Base-by-base conservation (phyloP, 2,113 vertebrate genomes). In the Suricata suricatta region DNA sequence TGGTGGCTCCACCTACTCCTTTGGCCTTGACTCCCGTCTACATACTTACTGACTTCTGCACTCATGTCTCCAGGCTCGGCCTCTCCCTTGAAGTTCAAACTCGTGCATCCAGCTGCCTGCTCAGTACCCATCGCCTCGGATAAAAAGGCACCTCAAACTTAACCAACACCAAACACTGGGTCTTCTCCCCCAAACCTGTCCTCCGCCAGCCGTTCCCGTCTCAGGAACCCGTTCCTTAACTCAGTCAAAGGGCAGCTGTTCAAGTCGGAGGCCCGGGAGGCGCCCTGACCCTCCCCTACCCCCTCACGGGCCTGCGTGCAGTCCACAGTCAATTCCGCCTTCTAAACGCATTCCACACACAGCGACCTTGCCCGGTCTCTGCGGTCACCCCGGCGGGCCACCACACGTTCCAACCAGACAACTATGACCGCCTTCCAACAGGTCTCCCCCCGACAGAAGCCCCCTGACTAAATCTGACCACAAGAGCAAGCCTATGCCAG, bases 371-470 rank as follows among this genome's bases (percentile, higher is more conserved):
- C 19, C 2, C 29, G 4, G 11, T 38, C 47, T 54, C 66, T 23
- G 3, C 0, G 33, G 44, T 8, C 41, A 4, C 33, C 83, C 13
- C 23, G 7, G 64, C 10, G 2, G 1, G 54, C 23, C 31, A 3
- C 6, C 47, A 35, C 14, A 13, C 13, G 33, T 54, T 27, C 6
- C 10, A 15, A 35, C 19, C 10, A 31, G 19, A 27, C 2, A 23
- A n/a, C 31, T 9, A 8, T 8, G 17, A 16, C 44, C 35, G 19
- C 64, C 8, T 38, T 17, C 66, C 50, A 25, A 29, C 50, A 3
- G 16, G 4, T 14, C 35, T 31, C 16, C 68, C 35, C 38, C 68
- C 27, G 6, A 29, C 72, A 14, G 13, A 74, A 15, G 38, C 35
- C 33, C 38, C 10, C 5, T 0, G 23, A 33, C 44, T 38, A 23